A percentile compares a stretch with the other conserved stretches of the same genome.
Conservation (phyloP, 2,888 invertebrate species). For the Sipha maydis region DNA sequence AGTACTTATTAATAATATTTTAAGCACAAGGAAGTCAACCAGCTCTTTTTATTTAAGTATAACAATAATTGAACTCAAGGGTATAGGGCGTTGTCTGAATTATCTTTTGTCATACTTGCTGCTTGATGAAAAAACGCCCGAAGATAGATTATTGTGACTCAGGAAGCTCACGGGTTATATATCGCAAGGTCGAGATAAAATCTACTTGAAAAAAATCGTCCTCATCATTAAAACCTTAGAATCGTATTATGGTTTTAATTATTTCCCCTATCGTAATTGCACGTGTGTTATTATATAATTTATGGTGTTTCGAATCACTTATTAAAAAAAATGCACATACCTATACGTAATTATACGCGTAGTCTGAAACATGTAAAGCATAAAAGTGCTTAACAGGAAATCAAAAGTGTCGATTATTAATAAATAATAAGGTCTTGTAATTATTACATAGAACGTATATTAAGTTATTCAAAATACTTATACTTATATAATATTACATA, state of each 20-base stretch:
- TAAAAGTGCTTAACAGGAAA: too few relatives aligned
- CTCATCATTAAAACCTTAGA: constrained; percentile 17
- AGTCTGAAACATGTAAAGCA: too few relatives aligned
- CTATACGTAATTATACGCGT: too few relatives aligned
- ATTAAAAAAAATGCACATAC: neutral
- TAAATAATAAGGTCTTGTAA: too few relatives aligned
- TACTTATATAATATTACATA: too few relatives aligned
- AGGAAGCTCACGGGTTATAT: constrained; percentile 4
- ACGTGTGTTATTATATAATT: constrained; percentile 8
- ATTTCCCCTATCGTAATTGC: constrained; percentile 26
- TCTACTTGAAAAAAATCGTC: neutral
- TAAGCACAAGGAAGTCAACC: constrained; percentile 1
- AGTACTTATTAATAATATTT: neutral
- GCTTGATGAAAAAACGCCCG: constrained; percentile 7
- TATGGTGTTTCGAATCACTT: neutral
- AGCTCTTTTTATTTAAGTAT: constrained; percentile 1
- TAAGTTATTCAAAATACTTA: too few relatives aligned
- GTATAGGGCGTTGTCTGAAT: constrained; percentile 46
- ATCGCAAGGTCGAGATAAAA: constrained; percentile 14
- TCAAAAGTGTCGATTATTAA: too few relatives aligned
- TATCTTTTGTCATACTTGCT: neutral
- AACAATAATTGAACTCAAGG: constrained; percentile 37
- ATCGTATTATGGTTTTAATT: constrained; percentile 25
- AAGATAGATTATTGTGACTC: constrained; percentile 16
- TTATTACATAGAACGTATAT: too few relatives aligned